phyloP scores from a whole-genome alignment of 1,140 invertebrate genomes.

The Notospermus geniculatus region DNA sequence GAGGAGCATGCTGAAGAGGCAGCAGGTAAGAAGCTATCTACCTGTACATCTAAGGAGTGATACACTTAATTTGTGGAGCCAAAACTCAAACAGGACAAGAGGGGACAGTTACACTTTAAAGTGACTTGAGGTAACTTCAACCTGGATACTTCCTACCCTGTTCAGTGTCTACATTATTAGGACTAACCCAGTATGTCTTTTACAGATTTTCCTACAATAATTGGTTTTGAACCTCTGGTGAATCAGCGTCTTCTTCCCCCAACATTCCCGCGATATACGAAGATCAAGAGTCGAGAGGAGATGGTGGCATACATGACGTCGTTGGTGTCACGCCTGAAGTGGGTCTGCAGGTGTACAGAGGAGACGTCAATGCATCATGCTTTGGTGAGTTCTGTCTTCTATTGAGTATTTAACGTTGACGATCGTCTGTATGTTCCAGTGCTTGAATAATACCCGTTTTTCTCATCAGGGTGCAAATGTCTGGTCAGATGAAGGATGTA shows the following conservation, averaged over 20 bases:
- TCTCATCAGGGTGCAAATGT: too few relatives aligned
- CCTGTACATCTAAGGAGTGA: too few relatives aligned
- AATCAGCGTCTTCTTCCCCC: conserved; percentile 93
- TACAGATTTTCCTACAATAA: conserved; percentile 49
- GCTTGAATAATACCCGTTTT: too few relatives aligned
- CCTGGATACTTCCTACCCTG: too few relatives aligned
- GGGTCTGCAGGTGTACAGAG: conserved; percentile 78
- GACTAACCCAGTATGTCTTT: conserved; percentile 6
- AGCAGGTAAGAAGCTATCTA: conserved; percentile 12
- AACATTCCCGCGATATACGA: conserved; percentile 95
- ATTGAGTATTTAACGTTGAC: too few relatives aligned
- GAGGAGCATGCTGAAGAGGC: conserved; percentile 45
- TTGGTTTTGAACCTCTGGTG: conserved; percentile 89
- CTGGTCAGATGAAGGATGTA: too few relatives aligned
- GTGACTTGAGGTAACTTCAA: too few relatives aligned
- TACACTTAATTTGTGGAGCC: too few relatives aligned
- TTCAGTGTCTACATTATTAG: neutral
- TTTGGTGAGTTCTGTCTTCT: conserved; percentile 64
- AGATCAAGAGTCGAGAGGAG: conserved; percentile 81
- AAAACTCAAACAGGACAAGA: too few relatives aligned
- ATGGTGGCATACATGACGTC: conserved; percentile 79
- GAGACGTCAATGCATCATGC: conserved; percentile 77
- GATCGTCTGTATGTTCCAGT: too few relatives aligned
- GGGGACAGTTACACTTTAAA: too few relatives aligned
- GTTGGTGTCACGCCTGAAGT: conserved; percentile 70